Percentiles rank a stretch among this genome's conserved stretches.
These are phyloP conservation scores for Euborellia annulipes DNA, from an alignment of 1,140 invertebrate genomes.

Conservation along the genomic window DNA sequence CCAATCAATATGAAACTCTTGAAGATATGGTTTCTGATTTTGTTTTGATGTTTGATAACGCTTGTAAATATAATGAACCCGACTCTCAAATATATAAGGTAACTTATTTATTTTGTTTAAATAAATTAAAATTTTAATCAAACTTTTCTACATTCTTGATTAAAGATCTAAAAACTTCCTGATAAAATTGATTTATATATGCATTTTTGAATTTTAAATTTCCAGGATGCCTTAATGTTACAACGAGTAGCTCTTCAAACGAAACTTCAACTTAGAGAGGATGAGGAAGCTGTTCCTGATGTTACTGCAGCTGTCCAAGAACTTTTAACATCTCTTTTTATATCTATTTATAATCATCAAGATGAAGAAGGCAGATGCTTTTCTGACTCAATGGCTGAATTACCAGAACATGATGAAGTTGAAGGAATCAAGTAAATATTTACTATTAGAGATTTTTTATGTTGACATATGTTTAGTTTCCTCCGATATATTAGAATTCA, in stretches of 20 bases:
- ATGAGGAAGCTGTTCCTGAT: slow-evolving; percentile 75
- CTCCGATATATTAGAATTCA: too few relatives aligned
- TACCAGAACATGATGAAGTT: slow-evolving; percentile 75
- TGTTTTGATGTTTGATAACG: slow-evolving; percentile 97
- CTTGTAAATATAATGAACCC: slow-evolving; percentile 98
- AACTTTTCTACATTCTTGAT: slow-evolving; percentile 1
- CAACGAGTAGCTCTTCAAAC: slow-evolving; percentile 85
- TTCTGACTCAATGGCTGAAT: slow-evolving; percentile 86
- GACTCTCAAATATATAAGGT: slow-evolving; percentile 97
- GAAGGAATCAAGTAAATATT: slow-evolving; percentile 42
- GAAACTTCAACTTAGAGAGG: slow-evolving; percentile 72
- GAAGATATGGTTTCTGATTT: slow-evolving; percentile 88
- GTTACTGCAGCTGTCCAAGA: slow-evolving; percentile 79
- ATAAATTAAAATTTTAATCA: background rate
- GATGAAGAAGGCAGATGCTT: slow-evolving; percentile 92
- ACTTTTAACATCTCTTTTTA: slow-evolving; percentile 81
- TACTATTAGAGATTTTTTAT: slow-evolving; percentile 3
- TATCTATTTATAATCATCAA: slow-evolving; percentile 86
- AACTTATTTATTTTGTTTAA: slow-evolving; percentile 18
- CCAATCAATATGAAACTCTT: slow-evolving; percentile 58
- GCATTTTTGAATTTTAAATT: slow-evolving; percentile 11
- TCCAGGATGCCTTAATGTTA: slow-evolving; percentile 75
- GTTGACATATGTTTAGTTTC: too few relatives aligned
- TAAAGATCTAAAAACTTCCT: too few relatives aligned
- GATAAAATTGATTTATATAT: too few relatives aligned